phyloP scores from a whole-genome alignment of 2,113 vertebrate genomes.

The Nerophis lumbriciformis region DNA sequence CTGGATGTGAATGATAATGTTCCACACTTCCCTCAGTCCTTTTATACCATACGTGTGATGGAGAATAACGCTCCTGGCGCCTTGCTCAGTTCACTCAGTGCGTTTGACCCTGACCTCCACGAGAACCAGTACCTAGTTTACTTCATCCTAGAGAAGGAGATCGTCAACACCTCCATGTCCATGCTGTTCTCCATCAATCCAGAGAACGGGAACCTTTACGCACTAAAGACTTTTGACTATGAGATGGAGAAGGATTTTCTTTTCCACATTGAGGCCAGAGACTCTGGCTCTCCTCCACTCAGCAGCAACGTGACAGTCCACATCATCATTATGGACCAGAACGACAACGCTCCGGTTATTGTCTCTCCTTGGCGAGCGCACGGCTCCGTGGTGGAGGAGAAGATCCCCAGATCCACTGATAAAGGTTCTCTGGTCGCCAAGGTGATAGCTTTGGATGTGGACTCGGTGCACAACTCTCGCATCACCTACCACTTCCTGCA shows the following conservation, averaged over 20 bases:
- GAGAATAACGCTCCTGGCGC: slow-evolving; percentile 45
- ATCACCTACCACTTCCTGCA: slow-evolving; percentile 73
- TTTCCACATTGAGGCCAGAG: slow-evolving; percentile 73
- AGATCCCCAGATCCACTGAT: slow-evolving; percentile 66
- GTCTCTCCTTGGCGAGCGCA: slow-evolving; percentile 70
- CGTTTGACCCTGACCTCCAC: slow-evolving; percentile 61
- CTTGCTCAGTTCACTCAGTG: slow-evolving; percentile 50
- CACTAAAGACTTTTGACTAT: slow-evolving; percentile 77
- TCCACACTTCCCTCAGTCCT: slow-evolving; percentile 35
- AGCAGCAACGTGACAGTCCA: slow-evolving; percentile 72
- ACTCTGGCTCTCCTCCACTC: slow-evolving; percentile 72
- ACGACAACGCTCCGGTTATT: slow-evolving; percentile 71
- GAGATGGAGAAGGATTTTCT: slow-evolving; percentile 78
- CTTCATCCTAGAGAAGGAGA: slow-evolving; percentile 54
- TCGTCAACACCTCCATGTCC: slow-evolving; percentile 54
- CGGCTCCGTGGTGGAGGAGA: slow-evolving; percentile 64
- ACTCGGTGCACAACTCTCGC: slow-evolving; percentile 67
- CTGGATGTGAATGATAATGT: slow-evolving; percentile 46
- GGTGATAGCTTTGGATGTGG: slow-evolving; percentile 65
- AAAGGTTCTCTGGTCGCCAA: slow-evolving; percentile 72
- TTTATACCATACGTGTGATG: slow-evolving; percentile 33
- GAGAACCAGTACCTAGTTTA: slow-evolving; percentile 63
- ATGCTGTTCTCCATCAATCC: slow-evolving; percentile 62
- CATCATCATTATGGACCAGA: slow-evolving; percentile 76
- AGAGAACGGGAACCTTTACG: slow-evolving; percentile 77